These are phyloP conservation scores for Leptodirus hochenwartii DNA, from an alignment of 2,888 invertebrate genomes.

Conservation along the genomic window DNA sequence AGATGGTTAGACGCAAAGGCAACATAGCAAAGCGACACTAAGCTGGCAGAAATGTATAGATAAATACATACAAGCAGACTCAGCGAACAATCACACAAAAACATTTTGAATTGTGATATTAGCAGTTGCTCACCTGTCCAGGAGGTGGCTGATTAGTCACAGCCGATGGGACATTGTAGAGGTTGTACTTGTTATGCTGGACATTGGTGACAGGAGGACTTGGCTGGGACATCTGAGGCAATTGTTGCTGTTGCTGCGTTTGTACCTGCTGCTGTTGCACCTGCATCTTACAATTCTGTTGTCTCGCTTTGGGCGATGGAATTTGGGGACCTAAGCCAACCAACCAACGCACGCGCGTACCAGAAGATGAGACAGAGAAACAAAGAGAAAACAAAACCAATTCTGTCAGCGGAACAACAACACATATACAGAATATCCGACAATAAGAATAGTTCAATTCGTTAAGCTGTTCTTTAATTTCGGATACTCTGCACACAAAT, in stretches of 20 bases:
- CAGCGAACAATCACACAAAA: too few relatives aligned
- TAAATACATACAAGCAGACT: too few relatives aligned
- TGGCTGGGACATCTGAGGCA: too few relatives aligned
- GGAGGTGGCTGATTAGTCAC: constrained; percentile 28
- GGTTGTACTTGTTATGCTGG: constrained; percentile 35
- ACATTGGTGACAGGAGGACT: constrained; percentile 33
- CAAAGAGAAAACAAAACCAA: neutral
- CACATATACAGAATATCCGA: neutral
- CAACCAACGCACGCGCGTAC: neutral
- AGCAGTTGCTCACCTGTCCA: constrained; percentile 11
- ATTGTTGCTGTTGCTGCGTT: constrained; percentile 33
- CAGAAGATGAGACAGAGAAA: constrained; percentile 9
- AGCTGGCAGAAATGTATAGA: too few relatives aligned
- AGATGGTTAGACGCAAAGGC: too few relatives aligned
- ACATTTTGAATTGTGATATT: too few relatives aligned
- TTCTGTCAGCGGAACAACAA: neutral
- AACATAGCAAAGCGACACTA: too few relatives aligned
- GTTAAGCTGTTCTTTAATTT: too few relatives aligned
- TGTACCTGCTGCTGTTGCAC: too few relatives aligned
- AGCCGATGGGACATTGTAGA: constrained; percentile 14
- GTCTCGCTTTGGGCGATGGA: constrained; percentile 37
- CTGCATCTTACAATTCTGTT: too few relatives aligned
- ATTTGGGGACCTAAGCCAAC: constrained; percentile 30
- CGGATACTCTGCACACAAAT: too few relatives aligned
- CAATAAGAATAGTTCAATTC: neutral